Conservation (phyloP, 2,113 vertebrate genomes). For the Nothoprocta pentlandii region DNA sequence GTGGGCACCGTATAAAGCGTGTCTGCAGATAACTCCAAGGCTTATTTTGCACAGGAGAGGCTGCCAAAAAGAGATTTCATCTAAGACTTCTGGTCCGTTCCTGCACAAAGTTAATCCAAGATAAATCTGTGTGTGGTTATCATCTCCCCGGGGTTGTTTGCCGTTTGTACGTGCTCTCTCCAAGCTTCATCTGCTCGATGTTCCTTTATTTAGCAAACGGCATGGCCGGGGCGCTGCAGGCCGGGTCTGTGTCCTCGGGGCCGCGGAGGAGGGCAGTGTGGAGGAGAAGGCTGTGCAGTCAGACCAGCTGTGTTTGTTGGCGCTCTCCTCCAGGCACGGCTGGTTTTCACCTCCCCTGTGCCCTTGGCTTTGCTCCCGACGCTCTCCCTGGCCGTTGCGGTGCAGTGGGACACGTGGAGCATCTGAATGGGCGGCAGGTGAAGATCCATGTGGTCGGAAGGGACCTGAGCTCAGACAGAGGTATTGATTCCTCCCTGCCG, state of each 20-base stretch:
- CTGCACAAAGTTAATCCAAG: constrained; percentile 11
- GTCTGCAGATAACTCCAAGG: background rate
- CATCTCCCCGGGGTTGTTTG: background rate
- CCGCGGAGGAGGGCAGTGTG: too few species aligned
- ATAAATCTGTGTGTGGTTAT: background rate
- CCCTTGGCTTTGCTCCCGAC: rapidly evolving
- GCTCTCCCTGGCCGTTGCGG: background rate
- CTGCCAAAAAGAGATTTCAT: background rate
- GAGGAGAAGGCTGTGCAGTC: background rate
- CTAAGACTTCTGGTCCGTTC: background rate
- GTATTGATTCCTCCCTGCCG: background rate
- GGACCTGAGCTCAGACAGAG: background rate
- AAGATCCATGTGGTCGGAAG: background rate
- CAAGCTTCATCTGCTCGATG: background rate
- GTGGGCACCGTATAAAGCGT: background rate
- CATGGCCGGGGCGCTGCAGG: background rate
- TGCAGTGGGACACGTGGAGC: background rate
- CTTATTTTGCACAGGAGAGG: background rate
- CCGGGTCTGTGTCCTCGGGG: too few species aligned
- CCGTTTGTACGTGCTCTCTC: background rate
- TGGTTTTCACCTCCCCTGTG: rapidly evolving
- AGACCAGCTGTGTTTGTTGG: background rate
- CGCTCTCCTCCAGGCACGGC: background rate
- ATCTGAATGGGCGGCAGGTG: background rate
- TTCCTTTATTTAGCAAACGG: background rate